Evolutionary conservation across 2,797 vertebrate species (phyloP), one percentile per base, ranked within the genome.

Genomic region (Xyrichtys novacula): DNA sequence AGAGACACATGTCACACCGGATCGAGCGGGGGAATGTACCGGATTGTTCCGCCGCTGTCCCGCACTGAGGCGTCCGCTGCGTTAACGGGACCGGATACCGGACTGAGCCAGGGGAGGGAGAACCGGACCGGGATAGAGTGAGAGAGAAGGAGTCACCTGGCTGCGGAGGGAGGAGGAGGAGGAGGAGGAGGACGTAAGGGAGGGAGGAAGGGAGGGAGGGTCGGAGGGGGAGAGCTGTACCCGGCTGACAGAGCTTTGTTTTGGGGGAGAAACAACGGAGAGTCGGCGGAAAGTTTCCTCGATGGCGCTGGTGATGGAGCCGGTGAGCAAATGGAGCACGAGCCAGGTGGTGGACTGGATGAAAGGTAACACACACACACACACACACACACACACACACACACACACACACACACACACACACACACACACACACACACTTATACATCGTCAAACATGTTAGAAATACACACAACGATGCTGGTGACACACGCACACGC

Each of bases 321-420:
- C 97, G 50, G 96, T 98, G 83, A 98, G 97, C 90, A 98, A 98
- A 94, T 98, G 97, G 97, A 97, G 95, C 87, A 96, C 96, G 53
- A 96, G 92, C 90, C 97, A 97, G 91, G 97, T 98, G 82, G 96
- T 98, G 92, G 96, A 98, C 90, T 99, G 97, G 97, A 98, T 99
- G 96, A 98, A 97, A 97, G 97, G 97, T 98, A 64, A 7, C 2
- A 19, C 3, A 48, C 29, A 40, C 39, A 6, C 56, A 7, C 23
- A 19, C 22, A 4, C 12, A 12, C 44, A 20, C 43, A 2, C 60
- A 6, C 43, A 5, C 62, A 26, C 52, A 42, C 54, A 25, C 36
- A 22, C n/a, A 11, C 10, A 32, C 9, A 14, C 3, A 60, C 47
- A 29, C 19, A 28, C 31, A 54, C 23, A 6, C 17, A 4, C 38